These are phyloP conservation scores for Oasisia sp. DNA, from an alignment of 2,888 invertebrate genomes.

Conservation along the genomic window DNA sequence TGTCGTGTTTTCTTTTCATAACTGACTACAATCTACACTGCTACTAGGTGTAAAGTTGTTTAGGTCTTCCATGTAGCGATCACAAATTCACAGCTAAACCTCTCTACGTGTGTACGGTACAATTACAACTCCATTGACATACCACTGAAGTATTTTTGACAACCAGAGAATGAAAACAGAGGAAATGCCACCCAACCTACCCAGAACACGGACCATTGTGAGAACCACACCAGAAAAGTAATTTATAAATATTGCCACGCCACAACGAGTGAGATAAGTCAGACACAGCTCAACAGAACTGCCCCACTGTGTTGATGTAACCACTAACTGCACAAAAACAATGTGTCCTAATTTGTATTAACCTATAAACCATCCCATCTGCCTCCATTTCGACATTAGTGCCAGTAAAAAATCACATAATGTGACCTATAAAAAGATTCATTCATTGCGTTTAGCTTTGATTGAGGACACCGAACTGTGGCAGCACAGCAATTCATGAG, in stretches of 20 bases:
- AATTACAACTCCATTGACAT: not conserved
- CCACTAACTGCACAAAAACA: not conserved
- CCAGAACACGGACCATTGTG: not conserved
- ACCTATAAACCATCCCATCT: not conserved
- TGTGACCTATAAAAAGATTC: not conserved
- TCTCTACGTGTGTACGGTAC: not conserved
- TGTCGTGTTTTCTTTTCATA: too few relatives aligned
- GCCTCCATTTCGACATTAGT: not conserved
- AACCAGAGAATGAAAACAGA: not conserved
- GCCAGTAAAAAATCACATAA: not conserved
- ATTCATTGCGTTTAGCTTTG: not conserved
- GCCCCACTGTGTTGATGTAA: not conserved
- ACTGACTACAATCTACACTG: too few relatives aligned
- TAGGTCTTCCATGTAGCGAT: too few relatives aligned
- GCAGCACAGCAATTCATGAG: not conserved
- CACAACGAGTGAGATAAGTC: not conserved
- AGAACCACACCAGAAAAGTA: not conserved
- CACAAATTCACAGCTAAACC: too few relatives aligned
- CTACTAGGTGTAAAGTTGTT: too few relatives aligned
- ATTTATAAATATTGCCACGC: not conserved
- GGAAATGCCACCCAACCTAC: not conserved
- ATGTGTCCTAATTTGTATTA: not conserved
- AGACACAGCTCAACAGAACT: not conserved
- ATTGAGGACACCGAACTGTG: not conserved
- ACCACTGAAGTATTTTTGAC: not conserved